These are phyloP conservation scores for Urocyon cinereoargenteus DNA, from an alignment of 2,797 vertebrate species.

Conservation along the genomic window DNA sequence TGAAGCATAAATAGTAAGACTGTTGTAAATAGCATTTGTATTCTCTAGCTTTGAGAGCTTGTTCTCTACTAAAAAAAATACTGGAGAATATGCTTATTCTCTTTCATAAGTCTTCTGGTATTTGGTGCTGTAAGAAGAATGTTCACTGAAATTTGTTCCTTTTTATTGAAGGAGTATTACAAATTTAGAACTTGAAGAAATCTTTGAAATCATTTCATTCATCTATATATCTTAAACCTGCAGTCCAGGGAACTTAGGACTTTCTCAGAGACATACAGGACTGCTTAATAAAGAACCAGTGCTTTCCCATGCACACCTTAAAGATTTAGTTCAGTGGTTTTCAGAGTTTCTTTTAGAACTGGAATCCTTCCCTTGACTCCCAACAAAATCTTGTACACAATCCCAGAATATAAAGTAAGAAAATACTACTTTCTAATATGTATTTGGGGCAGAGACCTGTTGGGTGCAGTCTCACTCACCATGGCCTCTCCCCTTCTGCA, in stretches of 20 bases:
- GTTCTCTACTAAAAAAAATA: background rate
- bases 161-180: background rate
- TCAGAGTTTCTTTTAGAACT: slow-evolving; percentile 34
- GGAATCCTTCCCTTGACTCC: background rate
- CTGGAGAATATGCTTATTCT: background rate
- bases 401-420: background rate
- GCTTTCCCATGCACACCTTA: slow-evolving; percentile 1
- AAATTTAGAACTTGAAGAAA: slow-evolving; percentile 8
- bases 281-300: background rate
- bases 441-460: background rate
- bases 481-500: background rate
- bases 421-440: background rate
- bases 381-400: background rate
- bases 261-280: slow-evolving; percentile 7
- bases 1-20: slow-evolving; percentile 45
- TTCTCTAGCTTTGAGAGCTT: slow-evolving; percentile 5
- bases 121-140: background rate
- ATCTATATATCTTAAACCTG: slow-evolving; percentile 11
- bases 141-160: background rate
- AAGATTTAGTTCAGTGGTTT: slow-evolving; percentile 34
- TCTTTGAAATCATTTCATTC: slow-evolving; percentile 42
- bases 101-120: background rate
- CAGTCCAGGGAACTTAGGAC: background rate
- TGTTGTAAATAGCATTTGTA: background rate
- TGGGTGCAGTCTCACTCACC: background rate